phyloP scores from a whole-genome alignment of 35 echinoderm and acorn worm genomes.

The Amphiura filiformis region DNA sequence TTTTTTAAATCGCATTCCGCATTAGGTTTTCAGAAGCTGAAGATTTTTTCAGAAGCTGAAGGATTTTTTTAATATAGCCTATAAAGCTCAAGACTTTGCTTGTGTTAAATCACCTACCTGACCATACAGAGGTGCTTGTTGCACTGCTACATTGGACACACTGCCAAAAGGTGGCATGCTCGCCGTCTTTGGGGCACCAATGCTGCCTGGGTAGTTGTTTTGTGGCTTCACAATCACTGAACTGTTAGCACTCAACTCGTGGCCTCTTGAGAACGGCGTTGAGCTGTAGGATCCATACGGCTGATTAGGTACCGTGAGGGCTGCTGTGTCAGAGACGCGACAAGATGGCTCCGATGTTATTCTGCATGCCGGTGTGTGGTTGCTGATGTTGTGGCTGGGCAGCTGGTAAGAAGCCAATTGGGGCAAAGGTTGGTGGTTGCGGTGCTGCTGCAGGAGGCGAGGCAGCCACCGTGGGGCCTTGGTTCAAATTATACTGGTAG shows the following conservation, averaged over 20 bases:
- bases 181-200: slow-evolving; percentile 66
- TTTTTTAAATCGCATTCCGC: no score
- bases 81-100: no score
- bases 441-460: slow-evolving; percentile 68
- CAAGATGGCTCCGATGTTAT: slow-evolving; percentile 44
- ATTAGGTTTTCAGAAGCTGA: no score
- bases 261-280: slow-evolving; percentile 40
- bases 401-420: slow-evolving; percentile 21
- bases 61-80: no score
- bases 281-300: slow-evolving; percentile 51
- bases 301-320: slow-evolving; percentile 48
- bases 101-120: slow-evolving; percentile 69
- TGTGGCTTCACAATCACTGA: slow-evolving; percentile 80
- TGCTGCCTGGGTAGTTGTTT: slow-evolving; percentile 19
- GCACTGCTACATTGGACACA: slow-evolving; percentile 55
- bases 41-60: no score
- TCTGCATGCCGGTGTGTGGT: slow-evolving; percentile 34
- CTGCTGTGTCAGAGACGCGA: slow-evolving; percentile 61
- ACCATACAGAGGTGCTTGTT: slow-evolving; percentile 56
- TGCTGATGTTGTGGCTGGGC: slow-evolving; percentile 29
- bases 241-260: slow-evolving; percentile 8
- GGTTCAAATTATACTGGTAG: slow-evolving; percentile 42
- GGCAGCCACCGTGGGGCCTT: slow-evolving; percentile 52
- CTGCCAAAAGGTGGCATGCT: slow-evolving; percentile 59
- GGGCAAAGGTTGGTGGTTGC: slow-evolving; percentile 49